Evolutionary conservation across 2,797 vertebrate genomes (phyloP), one percentile per base, ranked within the genome.

Genomic region (Lagocephalus sceleratus): DNA sequence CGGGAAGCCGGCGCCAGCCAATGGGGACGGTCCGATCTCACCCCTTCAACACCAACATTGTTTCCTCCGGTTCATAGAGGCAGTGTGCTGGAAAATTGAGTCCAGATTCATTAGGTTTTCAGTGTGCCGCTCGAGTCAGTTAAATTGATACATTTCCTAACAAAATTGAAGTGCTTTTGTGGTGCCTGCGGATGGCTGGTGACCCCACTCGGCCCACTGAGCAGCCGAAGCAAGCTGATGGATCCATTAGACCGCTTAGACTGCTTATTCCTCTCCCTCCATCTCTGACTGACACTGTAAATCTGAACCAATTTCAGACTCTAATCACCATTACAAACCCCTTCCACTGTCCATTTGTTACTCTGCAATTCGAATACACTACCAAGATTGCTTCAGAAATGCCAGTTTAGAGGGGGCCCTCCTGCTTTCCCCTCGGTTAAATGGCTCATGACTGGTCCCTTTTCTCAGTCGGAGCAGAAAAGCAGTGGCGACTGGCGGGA

Each of bases 61-160:
- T 97, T 96, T 95, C 94, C 94, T 92, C 93, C 90, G 85, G 94
- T 95, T 96, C 94, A 94, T 89, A 92, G 96, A 95, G 91, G 94
- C 96, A 98, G 89, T 93, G 94, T 97, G 97, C 92, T 95, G 96
- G 96, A 98, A 99, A 98, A 99, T 99, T 98, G 96, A 97, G 94
- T 98, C 95, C 96, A 97, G 96, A 98, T 99, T 99, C 96, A 98
- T 98, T 98, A 95, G 95, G 44, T 93, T 94, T 95, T 92, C 93
- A 94, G 93, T 94, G 95, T 92, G 92, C 94, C 92, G 96, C 95
- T 95, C 93, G 94, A 97, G 95, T 98, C 96, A 93, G 94, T 98
- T 98, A 99, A 98, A 98, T 99, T 98, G 97, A 98, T 98, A 99
- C 96, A 98, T 99, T 98, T 98, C 97, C 97, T 98, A 97, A 98